These are phyloP conservation scores for Ceyx melanurus DNA, from an alignment of 2,113 vertebrate species.

Conservation along the genomic window DNA sequence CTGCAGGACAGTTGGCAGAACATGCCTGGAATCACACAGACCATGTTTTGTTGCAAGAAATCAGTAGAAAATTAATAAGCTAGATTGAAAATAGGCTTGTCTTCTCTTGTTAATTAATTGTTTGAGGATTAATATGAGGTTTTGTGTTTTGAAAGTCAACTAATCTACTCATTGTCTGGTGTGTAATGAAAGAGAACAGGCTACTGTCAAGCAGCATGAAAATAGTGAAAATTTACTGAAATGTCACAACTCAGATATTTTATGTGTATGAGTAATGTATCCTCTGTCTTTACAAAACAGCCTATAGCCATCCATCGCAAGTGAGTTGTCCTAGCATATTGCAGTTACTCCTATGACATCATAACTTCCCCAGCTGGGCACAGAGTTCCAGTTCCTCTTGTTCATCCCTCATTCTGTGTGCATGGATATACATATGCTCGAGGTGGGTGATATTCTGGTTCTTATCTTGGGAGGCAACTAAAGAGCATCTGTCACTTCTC, in stretches of 20 bases:
- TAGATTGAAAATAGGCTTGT: constrained; percentile 33
- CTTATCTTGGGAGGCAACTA: neutral
- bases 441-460: neutral
- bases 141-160: constrained; percentile 54
- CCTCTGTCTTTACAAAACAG: neutral
- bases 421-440: neutral
- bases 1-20: neutral
- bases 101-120: constrained; percentile 55
- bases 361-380: neutral
- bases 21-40: neutral
- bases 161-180: neutral
- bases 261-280: constrained; percentile 28
- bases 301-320: neutral
- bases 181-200: constrained; percentile 50
- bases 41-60: neutral
- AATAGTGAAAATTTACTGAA: constrained; percentile 53
- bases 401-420: neutral
- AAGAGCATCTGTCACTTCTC: neutral
- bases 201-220: constrained; percentile 53
- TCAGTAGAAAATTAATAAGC: neutral
- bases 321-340: neutral
- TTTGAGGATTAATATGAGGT: constrained; percentile 29
- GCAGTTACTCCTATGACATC: neutral
- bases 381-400: neutral
- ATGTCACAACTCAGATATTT: constrained; percentile 34